phyloP scores from a whole-genome alignment of 2,888 invertebrate species.

The Trimorus sp. region DNA sequence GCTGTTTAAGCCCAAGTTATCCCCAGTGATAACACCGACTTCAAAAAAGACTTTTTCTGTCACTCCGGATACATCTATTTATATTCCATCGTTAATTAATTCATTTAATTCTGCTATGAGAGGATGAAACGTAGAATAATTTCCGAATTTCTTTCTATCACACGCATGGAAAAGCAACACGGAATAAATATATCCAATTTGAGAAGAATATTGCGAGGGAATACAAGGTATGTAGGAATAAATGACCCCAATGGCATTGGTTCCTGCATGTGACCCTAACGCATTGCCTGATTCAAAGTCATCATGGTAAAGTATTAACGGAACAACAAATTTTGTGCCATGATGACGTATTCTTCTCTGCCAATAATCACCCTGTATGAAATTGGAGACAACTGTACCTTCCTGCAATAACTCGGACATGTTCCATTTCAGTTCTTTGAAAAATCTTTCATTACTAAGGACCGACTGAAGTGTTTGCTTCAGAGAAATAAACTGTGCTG shows the following conservation, averaged over 20 bases:
- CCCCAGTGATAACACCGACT: too few relatives aligned
- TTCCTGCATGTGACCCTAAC: constrained; percentile 18
- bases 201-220: constrained; percentile 7
- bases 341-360: constrained; percentile 15
- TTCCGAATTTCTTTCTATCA: neutral
- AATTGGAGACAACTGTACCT: constrained; percentile 10
- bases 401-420: constrained; percentile 28
- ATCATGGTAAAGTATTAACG: neutral
- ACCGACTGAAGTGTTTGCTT: constrained; percentile 24
- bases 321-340: constrained; percentile 18
- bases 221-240: constrained; percentile 5
- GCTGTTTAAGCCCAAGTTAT: too few relatives aligned
- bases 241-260: constrained; percentile 6
- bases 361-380: constrained; percentile 35
- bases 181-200: neutral
- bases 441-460: constrained; percentile 22
- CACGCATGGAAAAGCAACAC: neutral
- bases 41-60: too few relatives aligned
- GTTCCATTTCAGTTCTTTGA: constrained; percentile 13
- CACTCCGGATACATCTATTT: too few relatives aligned
- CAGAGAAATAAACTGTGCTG: constrained; percentile 16
- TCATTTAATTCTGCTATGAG: too few relatives aligned
- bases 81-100: too few relatives aligned
- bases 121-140: neutral
- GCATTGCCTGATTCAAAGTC: too few relatives aligned